phyloP scores from a whole-genome alignment of 2,797 vertebrate genomes.

The Pseudopleuronectes americanus region DNA sequence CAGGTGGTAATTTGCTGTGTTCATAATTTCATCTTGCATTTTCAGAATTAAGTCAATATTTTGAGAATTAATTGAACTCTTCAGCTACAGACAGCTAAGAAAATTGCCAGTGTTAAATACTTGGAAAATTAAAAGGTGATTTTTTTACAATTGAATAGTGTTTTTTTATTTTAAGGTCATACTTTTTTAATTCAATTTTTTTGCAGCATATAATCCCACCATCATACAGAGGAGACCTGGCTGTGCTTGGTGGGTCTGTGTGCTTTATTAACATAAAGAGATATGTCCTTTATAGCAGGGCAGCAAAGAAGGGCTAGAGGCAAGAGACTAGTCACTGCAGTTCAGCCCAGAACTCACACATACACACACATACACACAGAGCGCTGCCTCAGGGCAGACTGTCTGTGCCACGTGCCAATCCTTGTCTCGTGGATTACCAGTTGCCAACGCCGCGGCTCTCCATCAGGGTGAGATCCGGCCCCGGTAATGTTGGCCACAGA shows the following conservation, averaged over 20 bases:
- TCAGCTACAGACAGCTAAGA: too few relatives aligned
- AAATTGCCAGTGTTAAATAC: too few relatives aligned
- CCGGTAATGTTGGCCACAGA: conserved; percentile 47
- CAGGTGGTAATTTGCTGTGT: too few relatives aligned
- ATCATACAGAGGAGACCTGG: background rate
- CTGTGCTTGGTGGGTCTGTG: conserved; percentile 34
- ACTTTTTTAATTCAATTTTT: background rate
- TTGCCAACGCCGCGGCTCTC: conserved; percentile 62
- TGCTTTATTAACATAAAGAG: conserved; percentile 51
- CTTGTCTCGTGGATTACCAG: conserved; percentile 69
- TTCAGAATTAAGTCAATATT: too few relatives aligned
- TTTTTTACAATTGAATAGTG: too few relatives aligned
- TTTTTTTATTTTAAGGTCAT: too few relatives aligned
- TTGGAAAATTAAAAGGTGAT: too few relatives aligned
- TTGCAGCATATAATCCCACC: background rate
- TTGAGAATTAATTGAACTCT: too few relatives aligned
- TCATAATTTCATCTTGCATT: too few relatives aligned
- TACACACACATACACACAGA: conserved; percentile 26
- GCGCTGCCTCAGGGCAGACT: conserved; percentile 56
- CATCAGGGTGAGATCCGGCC: conserved; percentile 57
- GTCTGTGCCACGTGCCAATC: conserved; percentile 71
- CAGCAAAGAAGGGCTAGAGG: conserved; percentile 33
- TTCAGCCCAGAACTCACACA: background rate
- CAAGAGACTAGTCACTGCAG: conserved; percentile 41
- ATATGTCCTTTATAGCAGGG: conserved; percentile 65